Evolutionary conservation across 2,888 invertebrate species (phyloP), one percentile per base, ranked within the genome.

Genomic region (Nowickia ferox): DNA sequence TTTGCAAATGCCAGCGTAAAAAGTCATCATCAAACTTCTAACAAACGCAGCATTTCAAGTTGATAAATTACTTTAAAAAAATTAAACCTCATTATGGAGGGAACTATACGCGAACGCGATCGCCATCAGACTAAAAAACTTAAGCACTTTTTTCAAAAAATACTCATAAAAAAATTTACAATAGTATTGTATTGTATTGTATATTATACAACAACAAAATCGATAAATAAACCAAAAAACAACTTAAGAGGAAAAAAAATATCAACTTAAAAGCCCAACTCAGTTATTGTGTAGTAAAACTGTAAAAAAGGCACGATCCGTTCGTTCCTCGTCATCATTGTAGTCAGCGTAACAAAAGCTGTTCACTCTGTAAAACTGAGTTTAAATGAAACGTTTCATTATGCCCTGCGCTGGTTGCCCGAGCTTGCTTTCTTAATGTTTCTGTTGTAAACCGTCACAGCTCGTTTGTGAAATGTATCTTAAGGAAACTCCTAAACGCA

Each of bases 71-170:
- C n/a, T 42, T 30, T 11, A 48, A 78, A 42, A 78, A 22, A 51
- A 71, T 44, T 6, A 72, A 75, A 68, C 69, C 46, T 87, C 78
- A 65, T 69, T 68, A 80, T 72, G 57, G 75, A 78, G 79, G 81
- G 80, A 79, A 87, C 84, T 87, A 83, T 78, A 87, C 87, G 57
- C 87, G 88, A 87, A 82, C 88, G 87, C 88, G 88, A 87, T 87
- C 88, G 46, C 59, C 75, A 74, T 61, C 82, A 83, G 86, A 88
- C 88, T 88, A 85, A 87, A 80, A 83, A 84, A 72, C 80, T 86
- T 84, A 77, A 87, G 77, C 83, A 86, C 68, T 86, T 80, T 71
- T 30, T 74, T 9, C n/a, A 68, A 72, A 77, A 75, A 72, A 68
- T 68, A 76, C 76, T 68, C 53, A 75, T 75, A 83, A 79, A 79